Percentiles rank a stretch among this genome's conserved stretches.
Evolutionary conservation across 2,888 invertebrate genomes (phyloP).

Genomic region (Podotricha telesiphe): DNA sequence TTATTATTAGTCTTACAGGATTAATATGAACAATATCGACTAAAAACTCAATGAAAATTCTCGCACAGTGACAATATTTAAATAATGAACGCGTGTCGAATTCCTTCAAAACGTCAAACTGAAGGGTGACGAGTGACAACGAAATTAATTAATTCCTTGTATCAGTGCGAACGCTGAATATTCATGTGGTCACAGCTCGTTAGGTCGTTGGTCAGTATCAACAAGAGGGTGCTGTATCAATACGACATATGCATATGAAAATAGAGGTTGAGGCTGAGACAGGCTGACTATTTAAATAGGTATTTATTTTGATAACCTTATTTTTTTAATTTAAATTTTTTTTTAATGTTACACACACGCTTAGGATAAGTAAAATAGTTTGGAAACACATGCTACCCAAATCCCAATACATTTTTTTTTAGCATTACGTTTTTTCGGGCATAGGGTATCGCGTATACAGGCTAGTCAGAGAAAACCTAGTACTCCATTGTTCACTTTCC

Average conservation of each 20-base stretch:
- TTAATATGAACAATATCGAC: too few species aligned
- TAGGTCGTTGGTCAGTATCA: conserved; percentile 77
- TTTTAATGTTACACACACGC: too few species aligned
- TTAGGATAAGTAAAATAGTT: too few species aligned
- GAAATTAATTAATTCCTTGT: conserved; percentile 72
- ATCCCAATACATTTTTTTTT: too few species aligned
- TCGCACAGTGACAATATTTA: not conserved
- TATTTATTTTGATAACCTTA: not conserved
- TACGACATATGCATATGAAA: conserved; percentile 40
- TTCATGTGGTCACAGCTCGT: conserved; percentile 79
- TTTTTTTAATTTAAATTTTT: not conserved
- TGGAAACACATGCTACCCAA: too few species aligned
- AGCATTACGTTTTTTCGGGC: too few species aligned
- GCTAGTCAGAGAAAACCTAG: too few species aligned
- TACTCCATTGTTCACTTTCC: too few species aligned
- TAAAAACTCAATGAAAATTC: not conserved
- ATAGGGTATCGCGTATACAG: too few species aligned
- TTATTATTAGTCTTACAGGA: too few species aligned
- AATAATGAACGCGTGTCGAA: conserved; percentile 34
- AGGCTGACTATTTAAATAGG: not conserved
- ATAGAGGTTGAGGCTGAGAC: conserved; percentile 8
- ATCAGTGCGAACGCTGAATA: conserved; percentile 62
- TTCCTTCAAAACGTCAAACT: conserved; percentile 36
- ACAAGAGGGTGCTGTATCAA: conserved; percentile 56
- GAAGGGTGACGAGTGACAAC: conserved; percentile 53